These are phyloP conservation scores for Paralvinella palmiformis DNA, from an alignment of 1,140 invertebrate species.

Conservation along the genomic window DNA sequence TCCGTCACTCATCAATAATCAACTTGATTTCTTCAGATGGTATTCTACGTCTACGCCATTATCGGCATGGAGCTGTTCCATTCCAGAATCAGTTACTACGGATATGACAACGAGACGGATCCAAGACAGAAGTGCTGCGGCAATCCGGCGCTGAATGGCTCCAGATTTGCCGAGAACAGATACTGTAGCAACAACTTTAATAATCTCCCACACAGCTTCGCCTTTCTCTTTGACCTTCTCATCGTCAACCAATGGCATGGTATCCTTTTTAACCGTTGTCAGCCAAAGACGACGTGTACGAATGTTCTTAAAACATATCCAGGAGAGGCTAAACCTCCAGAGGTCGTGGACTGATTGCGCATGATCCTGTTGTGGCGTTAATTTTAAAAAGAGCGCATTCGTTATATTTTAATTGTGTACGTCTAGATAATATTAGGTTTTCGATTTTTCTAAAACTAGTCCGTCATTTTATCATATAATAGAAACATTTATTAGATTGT, in stretches of 20 bases:
- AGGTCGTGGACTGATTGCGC: conserved; percentile 1
- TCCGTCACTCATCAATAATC: not conserved
- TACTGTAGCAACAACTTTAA: conserved; percentile 59
- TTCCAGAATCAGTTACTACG: conserved; percentile 43
- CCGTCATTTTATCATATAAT: not conserved
- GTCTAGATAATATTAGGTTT: not conserved
- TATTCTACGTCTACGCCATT: conserved; percentile 56
- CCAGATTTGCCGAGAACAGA: conserved; percentile 38
- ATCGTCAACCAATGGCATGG: conserved; percentile 59
- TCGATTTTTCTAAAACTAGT: not conserved
- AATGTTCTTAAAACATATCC: not conserved
- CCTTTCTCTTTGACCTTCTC: conserved; percentile 54
- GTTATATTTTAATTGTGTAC: not conserved
- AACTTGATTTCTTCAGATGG: conserved; percentile 37
- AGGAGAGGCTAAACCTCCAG: conserved; percentile 11
- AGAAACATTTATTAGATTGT: no score
- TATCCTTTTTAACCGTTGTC: no score
- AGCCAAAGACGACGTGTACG: not conserved
- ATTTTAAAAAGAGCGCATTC: not conserved
- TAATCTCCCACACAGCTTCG: conserved; percentile 50
- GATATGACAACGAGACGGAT: conserved; percentile 28
- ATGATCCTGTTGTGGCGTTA: not conserved
- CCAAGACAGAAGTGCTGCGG: conserved; percentile 50
- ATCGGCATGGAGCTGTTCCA: conserved; percentile 55
- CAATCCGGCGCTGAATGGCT: conserved; percentile 47